phyloP scores from a whole-genome alignment of 1,140 invertebrate species.

The Drosophila ananassae region DNA sequence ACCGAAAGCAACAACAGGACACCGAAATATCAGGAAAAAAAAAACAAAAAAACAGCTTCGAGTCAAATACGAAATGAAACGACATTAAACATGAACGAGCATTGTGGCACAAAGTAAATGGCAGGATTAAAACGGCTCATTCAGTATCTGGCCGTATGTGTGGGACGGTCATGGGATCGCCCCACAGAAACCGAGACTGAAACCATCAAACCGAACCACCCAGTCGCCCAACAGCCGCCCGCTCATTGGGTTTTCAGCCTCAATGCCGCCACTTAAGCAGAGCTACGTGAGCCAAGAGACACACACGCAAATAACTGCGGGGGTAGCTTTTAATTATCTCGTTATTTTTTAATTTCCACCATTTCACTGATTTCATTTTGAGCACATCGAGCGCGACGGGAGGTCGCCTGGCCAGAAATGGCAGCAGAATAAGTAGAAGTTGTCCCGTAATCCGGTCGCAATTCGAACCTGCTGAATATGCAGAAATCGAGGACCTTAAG shows the following conservation, averaged over 20 bases:
- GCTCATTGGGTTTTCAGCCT: constrained; percentile 32
- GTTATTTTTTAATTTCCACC: constrained; percentile 80
- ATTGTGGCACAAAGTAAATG: constrained; percentile 44
- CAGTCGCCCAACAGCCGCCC: background rate
- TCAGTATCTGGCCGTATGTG: constrained; percentile 29
- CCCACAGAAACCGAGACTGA: background rate
- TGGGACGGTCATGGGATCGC: constrained; percentile 9
- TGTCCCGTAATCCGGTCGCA: constrained; percentile 17
- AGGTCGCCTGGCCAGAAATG: constrained; percentile 23
- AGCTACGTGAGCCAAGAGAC: constrained; percentile 65
- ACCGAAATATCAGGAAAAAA: constrained; percentile 37
- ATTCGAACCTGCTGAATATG: constrained; percentile 32
- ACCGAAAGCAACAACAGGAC: constrained; percentile 27
- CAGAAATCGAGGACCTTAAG: constrained; percentile 41
- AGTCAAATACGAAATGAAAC: constrained; percentile 54
- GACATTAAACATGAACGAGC: constrained; percentile 55
- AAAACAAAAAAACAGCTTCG: constrained; percentile 38
- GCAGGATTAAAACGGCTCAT: constrained; percentile 49
- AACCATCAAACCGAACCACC: constrained; percentile 2
- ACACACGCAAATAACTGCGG: constrained; percentile 69
- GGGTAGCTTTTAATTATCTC: constrained; percentile 79
- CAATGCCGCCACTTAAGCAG: constrained; percentile 74
- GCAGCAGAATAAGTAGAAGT: constrained; percentile 7
- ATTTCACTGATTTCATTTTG: constrained; percentile 76
- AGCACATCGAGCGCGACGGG: constrained; percentile 58